A percentile compares a stretch with the other conserved stretches of the same genome.
phyloP scores from a whole-genome alignment of 2,888 invertebrate species.

The Ornithoptera priamus region DNA sequence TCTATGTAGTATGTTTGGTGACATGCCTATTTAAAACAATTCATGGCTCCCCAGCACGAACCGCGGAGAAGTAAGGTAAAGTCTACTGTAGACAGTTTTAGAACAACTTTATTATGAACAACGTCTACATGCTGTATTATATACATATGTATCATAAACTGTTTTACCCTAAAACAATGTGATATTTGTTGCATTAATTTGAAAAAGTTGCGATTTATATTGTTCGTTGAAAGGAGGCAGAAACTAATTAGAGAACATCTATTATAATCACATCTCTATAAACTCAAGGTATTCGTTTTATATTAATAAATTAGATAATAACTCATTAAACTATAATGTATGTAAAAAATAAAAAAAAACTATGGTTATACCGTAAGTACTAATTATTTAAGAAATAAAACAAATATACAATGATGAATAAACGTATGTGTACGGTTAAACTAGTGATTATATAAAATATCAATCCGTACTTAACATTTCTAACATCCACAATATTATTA shows the following conservation, averaged over 20 bases:
- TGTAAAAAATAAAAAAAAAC: no score
- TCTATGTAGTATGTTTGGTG: constrained; percentile 9
- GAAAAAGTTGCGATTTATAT: background rate
- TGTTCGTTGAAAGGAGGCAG: no score
- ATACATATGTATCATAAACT: background rate
- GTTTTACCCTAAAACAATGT: background rate
- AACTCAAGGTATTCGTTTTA: no score
- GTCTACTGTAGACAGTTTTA: background rate
- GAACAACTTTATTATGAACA: background rate
- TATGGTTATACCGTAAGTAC: no score
- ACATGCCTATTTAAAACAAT: constrained; percentile 22
- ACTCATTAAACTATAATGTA: no score
- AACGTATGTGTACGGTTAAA: no score
- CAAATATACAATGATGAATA: no score
- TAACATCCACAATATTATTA: background rate
- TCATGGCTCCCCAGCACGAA: constrained; percentile 7
- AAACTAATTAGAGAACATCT: background rate
- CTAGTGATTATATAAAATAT: no score
- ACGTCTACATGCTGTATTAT: background rate
- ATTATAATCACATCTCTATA: no score
- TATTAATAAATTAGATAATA: background rate
- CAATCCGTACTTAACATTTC: background rate
- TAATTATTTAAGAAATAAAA: no score
- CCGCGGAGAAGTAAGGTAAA: background rate
- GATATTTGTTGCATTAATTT: background rate